Conservation (phyloP, 1,140 invertebrate species). For the Euura saliciscinereae region DNA sequence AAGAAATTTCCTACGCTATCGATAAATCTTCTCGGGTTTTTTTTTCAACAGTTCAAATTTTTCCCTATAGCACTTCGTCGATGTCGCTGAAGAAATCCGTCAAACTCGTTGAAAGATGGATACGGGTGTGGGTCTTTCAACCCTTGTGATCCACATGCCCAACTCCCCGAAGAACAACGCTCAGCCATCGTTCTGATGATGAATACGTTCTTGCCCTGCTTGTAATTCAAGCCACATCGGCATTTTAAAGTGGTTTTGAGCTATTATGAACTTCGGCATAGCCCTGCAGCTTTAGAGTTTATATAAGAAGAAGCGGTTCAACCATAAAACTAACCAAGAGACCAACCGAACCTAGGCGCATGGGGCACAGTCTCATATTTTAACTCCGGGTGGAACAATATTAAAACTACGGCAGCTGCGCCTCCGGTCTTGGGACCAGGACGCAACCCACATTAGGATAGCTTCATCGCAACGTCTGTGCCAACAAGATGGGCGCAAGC, state of each 20-base stretch:
- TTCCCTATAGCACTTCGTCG: background rate
- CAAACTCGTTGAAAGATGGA: constrained; percentile 4
- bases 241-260: constrained; percentile 4
- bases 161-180: background rate
- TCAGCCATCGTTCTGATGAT: background rate
- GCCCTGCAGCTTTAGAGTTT: background rate
- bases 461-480: background rate
- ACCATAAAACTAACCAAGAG: constrained; percentile 16
- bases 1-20: too few relatives aligned
- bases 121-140: background rate
- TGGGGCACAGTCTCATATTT: constrained; percentile 49
- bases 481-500: background rate
- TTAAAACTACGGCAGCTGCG: constrained; percentile 54
- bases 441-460: constrained; percentile 3
- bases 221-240: constrained; percentile 5
- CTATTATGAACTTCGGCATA: constrained; percentile 7
- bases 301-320: background rate
- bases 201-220: constrained; percentile 1
- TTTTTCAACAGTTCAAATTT: background rate
- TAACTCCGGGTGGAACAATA: constrained; percentile 52
- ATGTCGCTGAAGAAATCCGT: constrained; percentile 4
- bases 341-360: constrained; percentile 33
- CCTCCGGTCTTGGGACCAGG: constrained; percentile 25
- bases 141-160: background rate
- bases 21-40: too few relatives aligned